phyloP scores from a whole-genome alignment of 2,888 invertebrate genomes.

The Calliopum simillimum region DNA sequence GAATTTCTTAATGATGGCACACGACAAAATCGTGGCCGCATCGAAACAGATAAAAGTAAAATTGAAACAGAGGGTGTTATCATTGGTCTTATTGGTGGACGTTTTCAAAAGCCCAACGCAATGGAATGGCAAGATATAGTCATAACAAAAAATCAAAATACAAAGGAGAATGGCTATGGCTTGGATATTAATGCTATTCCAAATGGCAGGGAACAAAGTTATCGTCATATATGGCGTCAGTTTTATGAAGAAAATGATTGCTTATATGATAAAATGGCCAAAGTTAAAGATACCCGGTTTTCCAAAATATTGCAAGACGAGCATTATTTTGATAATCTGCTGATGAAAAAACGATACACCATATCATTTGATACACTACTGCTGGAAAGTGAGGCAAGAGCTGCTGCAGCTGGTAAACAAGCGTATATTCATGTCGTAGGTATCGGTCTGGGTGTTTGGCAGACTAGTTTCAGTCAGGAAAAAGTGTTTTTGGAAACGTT shows the following conservation, averaged over 20 bases:
- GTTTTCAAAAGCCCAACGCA: conserved; percentile 60
- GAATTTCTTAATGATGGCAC: conserved; percentile 70
- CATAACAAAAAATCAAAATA: conserved; percentile 67
- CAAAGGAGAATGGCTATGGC: conserved; percentile 67
- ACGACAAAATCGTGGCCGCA: conserved; percentile 67
- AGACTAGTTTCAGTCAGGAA: conserved; percentile 71
- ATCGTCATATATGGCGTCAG: conserved; percentile 53
- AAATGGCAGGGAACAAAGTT: conserved; percentile 42
- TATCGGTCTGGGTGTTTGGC: conserved; percentile 77
- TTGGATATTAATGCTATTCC: background rate
- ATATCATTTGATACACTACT: conserved; percentile 73
- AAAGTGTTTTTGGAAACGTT: conserved; percentile 74
- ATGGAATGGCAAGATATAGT: conserved; percentile 68
- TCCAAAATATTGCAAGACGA: conserved; percentile 50
- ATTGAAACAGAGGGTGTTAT: conserved; percentile 67
- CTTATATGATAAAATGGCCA: conserved; percentile 45
- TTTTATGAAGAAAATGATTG: conserved; percentile 54
- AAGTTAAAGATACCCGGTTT: conserved; percentile 54
- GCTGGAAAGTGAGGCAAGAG: conserved; percentile 73
- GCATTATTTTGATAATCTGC: conserved; percentile 60
- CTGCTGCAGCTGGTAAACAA: conserved; percentile 66
- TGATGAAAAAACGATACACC: conserved; percentile 67
- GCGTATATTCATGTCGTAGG: conserved; percentile 77
- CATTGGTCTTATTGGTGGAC: conserved; percentile 60
- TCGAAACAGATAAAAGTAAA: conserved; percentile 53